These are phyloP conservation scores for Catharus fuscescens DNA, from an alignment of 2,113 vertebrate genomes.

Conservation along the genomic window DNA sequence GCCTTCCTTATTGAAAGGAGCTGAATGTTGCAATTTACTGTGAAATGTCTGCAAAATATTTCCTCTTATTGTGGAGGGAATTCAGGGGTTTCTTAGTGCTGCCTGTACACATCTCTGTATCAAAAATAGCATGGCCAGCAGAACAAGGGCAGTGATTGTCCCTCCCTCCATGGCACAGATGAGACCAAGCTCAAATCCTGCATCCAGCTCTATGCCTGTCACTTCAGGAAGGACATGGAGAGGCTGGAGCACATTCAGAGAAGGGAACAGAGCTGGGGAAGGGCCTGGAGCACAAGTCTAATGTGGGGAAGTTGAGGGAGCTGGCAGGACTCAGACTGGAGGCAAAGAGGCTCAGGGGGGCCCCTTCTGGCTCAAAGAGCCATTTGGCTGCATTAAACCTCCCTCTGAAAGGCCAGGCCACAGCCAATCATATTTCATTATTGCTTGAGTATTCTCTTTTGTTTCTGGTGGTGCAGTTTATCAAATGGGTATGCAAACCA, in stretches of 20 bases:
- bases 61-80: not conserved
- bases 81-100: not conserved
- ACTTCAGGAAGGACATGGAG: not conserved
- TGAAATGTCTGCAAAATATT: not conserved
- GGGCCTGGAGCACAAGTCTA: not conserved
- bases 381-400: not conserved
- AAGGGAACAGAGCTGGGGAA: not conserved
- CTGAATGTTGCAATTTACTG: not conserved
- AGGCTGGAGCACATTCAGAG: accelerated
- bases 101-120: not conserved
- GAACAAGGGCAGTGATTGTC: not conserved
- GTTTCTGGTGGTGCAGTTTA: not conserved
- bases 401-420: not conserved
- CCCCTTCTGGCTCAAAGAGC: not conserved
- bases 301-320: not conserved
- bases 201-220: not conserved
- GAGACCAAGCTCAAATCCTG: not conserved
- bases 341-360: not conserved
- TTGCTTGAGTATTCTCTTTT: not conserved
- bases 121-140: not conserved
- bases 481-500: not conserved
- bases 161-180: not conserved
- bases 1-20: not conserved
- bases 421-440: not conserved
- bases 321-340: not conserved